Evolutionary conservation across 2,888 invertebrate genomes (phyloP), one percentile per base, ranked within the genome.

Genomic region (Caenorhabditis sp.): DNA sequence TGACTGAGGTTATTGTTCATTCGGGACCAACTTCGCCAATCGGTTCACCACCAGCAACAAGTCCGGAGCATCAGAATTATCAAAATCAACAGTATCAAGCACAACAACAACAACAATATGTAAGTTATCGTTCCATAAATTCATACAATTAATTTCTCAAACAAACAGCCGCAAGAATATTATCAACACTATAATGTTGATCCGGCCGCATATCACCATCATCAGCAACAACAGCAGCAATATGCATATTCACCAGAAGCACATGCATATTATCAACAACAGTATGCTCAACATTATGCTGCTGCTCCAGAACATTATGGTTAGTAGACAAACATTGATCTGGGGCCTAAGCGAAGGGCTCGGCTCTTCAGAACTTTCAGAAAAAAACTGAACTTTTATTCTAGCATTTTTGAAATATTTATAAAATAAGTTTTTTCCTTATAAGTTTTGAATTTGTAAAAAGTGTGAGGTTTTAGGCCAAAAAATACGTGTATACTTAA

Each of bases 1-100:
- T 58, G 69, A 77, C 77, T 19, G 79, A 78, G 61, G 78, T 79
- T n/a, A 66, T 81, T 17, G 79, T 81, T 12, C 78, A 81, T 62
- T 81, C 79, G 8, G 77, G 77, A 54, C 78, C 79, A 0, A 75
- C 81, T 0, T 79, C 78, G 8, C 81, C 81, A 1, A 62, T 68
- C 21, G 66, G 67, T 4, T 65, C 70, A 19, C 64, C 67, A 1
- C 69, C 66, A 43, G 58, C 62, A 62, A 24, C 66, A 6, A 63
- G 58, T 49, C 54, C 58, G 4, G 58, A 62, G 21, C 61, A 73
- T 14, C 68, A 68, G 21, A 58, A 63, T 57, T 55, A 63, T 14
- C 51, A 71, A 17, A 59, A 67, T n/a, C 65, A 64, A 19, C 43
- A 43, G 0, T 53, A 63, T 23, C 66, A 68, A 21, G 66, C 69